Conservation (phyloP, 2,797 vertebrate species). For the Epinephelus awoara region DNA sequence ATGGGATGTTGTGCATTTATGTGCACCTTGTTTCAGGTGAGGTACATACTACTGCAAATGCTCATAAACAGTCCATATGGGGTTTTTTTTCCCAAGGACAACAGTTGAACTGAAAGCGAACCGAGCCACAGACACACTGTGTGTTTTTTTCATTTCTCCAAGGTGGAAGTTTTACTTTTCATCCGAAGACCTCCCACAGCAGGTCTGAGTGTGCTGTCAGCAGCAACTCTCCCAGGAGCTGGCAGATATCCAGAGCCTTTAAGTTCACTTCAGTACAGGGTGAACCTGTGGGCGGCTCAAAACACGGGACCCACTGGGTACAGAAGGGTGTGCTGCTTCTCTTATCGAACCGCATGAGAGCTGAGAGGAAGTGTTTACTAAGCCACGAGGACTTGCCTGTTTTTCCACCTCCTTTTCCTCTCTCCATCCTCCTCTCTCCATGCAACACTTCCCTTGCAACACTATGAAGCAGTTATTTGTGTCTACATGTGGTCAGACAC, state of each 20-base stretch:
- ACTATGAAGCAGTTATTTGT: not conserved
- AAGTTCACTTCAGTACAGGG: conserved; percentile 28
- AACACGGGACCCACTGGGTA: not conserved
- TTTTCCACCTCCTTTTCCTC: not conserved
- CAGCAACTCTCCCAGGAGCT: conserved; percentile 24
- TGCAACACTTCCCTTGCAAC: no score
- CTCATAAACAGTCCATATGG: conserved; percentile 12
- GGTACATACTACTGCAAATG: not conserved
- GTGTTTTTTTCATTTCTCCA: conserved; percentile 2
- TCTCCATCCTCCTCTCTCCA: not conserved
- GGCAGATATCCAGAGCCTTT: conserved; percentile 46
- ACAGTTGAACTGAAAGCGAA: conserved; percentile 2
- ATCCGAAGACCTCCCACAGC: conserved; percentile 28
- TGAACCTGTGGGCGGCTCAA: conserved; percentile 21
- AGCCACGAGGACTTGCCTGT: not conserved
- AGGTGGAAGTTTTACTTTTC: conserved; percentile 35
- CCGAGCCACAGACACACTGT: conserved; percentile 28
- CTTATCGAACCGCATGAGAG: not conserved
- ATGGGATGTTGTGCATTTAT: not conserved
- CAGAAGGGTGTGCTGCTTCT: conserved; percentile 2
- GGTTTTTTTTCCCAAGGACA: conserved; percentile 33
- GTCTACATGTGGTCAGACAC: not conserved
- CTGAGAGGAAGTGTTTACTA: not conserved
- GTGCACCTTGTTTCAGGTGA: not conserved
- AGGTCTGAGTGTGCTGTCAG: conserved; percentile 39